Conservation (phyloP, 2,797 vertebrate genomes). For the Cygnus olor region DNA sequence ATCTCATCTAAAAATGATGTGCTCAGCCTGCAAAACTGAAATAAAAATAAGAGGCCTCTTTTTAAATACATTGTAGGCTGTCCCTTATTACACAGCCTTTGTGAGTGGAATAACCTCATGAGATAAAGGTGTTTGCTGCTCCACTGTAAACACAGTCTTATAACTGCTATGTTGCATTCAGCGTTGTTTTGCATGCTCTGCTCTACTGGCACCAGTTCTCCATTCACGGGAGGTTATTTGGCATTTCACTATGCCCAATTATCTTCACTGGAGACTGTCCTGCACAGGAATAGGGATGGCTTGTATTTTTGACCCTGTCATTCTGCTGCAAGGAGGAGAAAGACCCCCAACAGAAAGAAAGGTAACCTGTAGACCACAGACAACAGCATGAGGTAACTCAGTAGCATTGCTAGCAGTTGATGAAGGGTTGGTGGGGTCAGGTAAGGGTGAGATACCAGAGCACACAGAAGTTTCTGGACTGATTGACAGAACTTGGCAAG, state of each 20-base stretch:
- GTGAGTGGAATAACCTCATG: conserved; percentile 74
- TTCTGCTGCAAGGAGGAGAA: background rate
- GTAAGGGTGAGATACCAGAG: background rate
- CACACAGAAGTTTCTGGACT: background rate
- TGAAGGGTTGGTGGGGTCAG: background rate
- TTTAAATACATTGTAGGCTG: conserved; percentile 67
- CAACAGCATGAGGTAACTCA: background rate
- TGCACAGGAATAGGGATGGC: too few species aligned
- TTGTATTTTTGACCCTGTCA: background rate
- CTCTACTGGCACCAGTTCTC: background rate
- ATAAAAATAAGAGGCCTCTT: background rate
- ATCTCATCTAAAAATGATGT: accelerated
- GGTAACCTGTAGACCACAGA: background rate
- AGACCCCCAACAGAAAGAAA: background rate
- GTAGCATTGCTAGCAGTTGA: background rate
- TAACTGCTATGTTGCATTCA: background rate
- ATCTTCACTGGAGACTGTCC: background rate
- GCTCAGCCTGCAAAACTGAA: background rate
- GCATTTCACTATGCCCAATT: background rate
- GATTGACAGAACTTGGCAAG: background rate
- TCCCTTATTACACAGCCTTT: conserved; percentile 69
- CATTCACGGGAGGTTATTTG: background rate
- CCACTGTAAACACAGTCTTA: conserved; percentile 45
- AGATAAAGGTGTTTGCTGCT: conserved; percentile 68
- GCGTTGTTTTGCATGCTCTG: background rate